phyloP scores from a whole-genome alignment of 2,797 vertebrate genomes.

The Malacoctenus gilli region DNA sequence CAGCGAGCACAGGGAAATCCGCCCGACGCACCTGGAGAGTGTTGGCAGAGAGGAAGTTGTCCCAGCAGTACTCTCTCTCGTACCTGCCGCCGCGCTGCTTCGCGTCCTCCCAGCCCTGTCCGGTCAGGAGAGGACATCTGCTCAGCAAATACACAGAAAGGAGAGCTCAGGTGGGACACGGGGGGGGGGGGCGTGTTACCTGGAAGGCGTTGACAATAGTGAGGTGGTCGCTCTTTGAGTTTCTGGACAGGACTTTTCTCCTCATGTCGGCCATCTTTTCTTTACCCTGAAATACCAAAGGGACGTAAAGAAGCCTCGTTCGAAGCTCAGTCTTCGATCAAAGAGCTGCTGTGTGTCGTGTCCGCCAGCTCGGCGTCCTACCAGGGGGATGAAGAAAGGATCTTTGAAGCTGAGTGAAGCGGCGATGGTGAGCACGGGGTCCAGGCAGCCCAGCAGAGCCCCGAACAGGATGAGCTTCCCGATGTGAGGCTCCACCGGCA shows the following conservation, averaged over 20 bases:
- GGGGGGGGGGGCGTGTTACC: conserved; percentile 73
- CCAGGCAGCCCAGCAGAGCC: conserved; percentile 93
- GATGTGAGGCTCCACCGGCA: conserved; percentile 96
- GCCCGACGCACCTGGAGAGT: conserved; percentile 88
- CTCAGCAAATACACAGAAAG: not conserved
- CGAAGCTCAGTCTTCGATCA: no score
- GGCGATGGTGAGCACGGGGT: conserved; percentile 95
- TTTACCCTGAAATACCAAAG: conserved; percentile 86
- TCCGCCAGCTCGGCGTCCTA: conserved; percentile 56
- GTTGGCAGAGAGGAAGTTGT: conserved; percentile 94
- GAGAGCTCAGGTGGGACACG: not conserved
- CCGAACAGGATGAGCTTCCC: conserved; percentile 99
- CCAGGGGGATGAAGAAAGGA: conserved; percentile 97
- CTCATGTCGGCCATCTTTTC: conserved; percentile 94
- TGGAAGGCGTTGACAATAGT: conserved; percentile 93
- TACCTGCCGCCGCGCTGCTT: conserved; percentile 85
- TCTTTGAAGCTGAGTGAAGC: conserved; percentile 99
- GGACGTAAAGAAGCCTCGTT: no score
- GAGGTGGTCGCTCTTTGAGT: conserved; percentile 94
- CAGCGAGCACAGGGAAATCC: not conserved
- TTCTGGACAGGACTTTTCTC: conserved; percentile 88
- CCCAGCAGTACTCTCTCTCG: conserved; percentile 96
- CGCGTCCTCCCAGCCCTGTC: conserved; percentile 94
- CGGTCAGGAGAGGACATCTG: conserved; percentile 22
- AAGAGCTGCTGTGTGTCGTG: no score